These are phyloP conservation scores for Polylopha cassiicola DNA, from an alignment of 2,888 invertebrate genomes.

Conservation along the genomic window DNA sequence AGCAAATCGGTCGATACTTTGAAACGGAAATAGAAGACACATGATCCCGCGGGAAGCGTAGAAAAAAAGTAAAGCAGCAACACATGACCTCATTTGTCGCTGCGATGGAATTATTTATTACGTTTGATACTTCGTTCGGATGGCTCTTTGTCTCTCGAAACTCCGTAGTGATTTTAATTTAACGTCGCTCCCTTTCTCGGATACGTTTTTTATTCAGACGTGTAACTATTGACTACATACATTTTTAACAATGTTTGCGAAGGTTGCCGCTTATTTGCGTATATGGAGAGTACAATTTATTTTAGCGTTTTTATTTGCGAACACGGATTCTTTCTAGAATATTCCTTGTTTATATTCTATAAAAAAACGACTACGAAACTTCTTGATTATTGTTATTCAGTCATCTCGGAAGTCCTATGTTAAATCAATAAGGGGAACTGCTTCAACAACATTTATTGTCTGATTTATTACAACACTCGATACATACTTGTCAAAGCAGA, in stretches of 20 bases:
- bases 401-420: no score
- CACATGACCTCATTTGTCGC: constrained; percentile 77
- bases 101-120: constrained; percentile 72
- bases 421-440: constrained; percentile 14
- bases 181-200: constrained; percentile 38
- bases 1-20: constrained; percentile 73
- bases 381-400: no score
- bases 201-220: constrained; percentile 17
- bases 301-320: not conserved
- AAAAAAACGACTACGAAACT: no score
- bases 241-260: not conserved
- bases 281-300: not conserved
- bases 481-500: constrained; percentile 31
- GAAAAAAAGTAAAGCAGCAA: constrained; percentile 74
- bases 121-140: constrained; percentile 65
- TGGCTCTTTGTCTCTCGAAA: constrained; percentile 52
- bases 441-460: constrained; percentile 23
- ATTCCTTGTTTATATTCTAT: no score
- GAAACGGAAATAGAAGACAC: constrained; percentile 76
- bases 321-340: constrained; percentile 1
- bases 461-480: constrained; percentile 26
- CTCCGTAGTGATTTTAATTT: constrained; percentile 57
- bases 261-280: no score
- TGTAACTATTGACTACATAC: not conserved
- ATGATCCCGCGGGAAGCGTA: constrained; percentile 73